A percentile compares a stretch with the other conserved stretches of the same genome.
These are phyloP conservation scores for Tachina lurida DNA, from an alignment of 2,888 invertebrate species.

Conservation along the genomic window DNA sequence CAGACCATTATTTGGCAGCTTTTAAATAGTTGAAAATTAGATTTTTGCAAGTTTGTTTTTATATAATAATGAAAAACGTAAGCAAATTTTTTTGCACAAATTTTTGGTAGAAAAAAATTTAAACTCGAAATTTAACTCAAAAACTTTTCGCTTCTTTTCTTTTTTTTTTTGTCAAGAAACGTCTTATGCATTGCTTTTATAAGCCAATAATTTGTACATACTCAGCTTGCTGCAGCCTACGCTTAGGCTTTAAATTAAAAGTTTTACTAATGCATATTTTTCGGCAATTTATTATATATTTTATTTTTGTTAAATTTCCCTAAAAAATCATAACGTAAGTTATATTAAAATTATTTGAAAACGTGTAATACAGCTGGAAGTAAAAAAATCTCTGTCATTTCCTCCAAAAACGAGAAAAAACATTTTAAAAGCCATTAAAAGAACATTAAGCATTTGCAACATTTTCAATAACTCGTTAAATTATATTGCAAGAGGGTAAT, in stretches of 20 bases:
- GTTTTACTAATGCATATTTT: not conserved
- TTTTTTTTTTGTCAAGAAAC: too few species aligned
- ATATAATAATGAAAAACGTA: too few species aligned
- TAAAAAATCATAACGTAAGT: not conserved
- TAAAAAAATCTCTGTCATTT: constrained; percentile 19
- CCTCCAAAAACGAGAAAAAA: not conserved
- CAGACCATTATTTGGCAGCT: too few species aligned
- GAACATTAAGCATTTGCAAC: constrained; percentile 46
- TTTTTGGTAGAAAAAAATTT: too few species aligned
- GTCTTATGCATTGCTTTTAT: too few species aligned
- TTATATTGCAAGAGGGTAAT: constrained; percentile 20
- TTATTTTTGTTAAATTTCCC: not conserved
- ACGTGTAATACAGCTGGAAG: not conserved
- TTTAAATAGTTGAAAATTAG: too few species aligned
- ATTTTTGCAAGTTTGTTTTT: too few species aligned
- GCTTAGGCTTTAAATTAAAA: not conserved
- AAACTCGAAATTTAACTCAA: too few species aligned
- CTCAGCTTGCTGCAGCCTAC: not conserved
- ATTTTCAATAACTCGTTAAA: constrained; percentile 29
- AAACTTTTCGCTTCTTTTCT: too few species aligned
- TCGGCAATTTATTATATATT: not conserved
- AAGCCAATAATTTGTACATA: too few species aligned
- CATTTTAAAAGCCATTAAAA: constrained; percentile 58
- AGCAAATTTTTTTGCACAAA: too few species aligned
- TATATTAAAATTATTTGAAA: not conserved